A percentile compares a stretch with the other conserved stretches of the same genome.
Evolutionary conservation across 1,140 invertebrate genomes (phyloP).

Genomic region (Drosophila dunni): DNA sequence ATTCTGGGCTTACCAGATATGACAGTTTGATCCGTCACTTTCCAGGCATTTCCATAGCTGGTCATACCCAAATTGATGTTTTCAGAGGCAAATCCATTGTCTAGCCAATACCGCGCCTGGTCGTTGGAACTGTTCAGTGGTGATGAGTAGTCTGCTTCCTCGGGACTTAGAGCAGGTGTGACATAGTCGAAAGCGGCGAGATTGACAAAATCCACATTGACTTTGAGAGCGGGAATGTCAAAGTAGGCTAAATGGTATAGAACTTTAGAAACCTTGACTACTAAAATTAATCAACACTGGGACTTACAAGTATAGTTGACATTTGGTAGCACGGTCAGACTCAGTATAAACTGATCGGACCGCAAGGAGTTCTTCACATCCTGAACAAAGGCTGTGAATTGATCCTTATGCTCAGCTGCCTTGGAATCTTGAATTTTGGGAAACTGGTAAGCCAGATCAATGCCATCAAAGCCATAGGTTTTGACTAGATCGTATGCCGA

Average conservation of each 20-base stretch:
- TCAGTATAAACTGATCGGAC: constrained; percentile 87
- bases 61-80: constrained; percentile 94
- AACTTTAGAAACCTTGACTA: background rate
- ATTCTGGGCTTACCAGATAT: constrained; percentile 91
- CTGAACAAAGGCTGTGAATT: constrained; percentile 89
- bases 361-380: constrained; percentile 88
- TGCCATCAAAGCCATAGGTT: constrained; percentile 91
- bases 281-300: background rate
- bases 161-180: constrained; percentile 89
- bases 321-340: constrained; percentile 90
- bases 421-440: constrained; percentile 90
- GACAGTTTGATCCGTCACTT: constrained; percentile 89
- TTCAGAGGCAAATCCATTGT: constrained; percentile 87
- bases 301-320: constrained; percentile 89
- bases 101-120: constrained; percentile 87
- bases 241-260: constrained; percentile 85
- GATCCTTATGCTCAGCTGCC: constrained; percentile 89
- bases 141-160: constrained; percentile 90
- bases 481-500: constrained; percentile 88
- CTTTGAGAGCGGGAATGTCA: constrained; percentile 89
- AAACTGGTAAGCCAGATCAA: constrained; percentile 94
- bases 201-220: constrained; percentile 92
- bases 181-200: constrained; percentile 92
- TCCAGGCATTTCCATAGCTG: constrained; percentile 93
- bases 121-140: constrained; percentile 85